Evolutionary conservation across 2,797 vertebrate species (phyloP), one percentile per base, ranked within the genome.

Genomic region (Danio kyathit): DNA sequence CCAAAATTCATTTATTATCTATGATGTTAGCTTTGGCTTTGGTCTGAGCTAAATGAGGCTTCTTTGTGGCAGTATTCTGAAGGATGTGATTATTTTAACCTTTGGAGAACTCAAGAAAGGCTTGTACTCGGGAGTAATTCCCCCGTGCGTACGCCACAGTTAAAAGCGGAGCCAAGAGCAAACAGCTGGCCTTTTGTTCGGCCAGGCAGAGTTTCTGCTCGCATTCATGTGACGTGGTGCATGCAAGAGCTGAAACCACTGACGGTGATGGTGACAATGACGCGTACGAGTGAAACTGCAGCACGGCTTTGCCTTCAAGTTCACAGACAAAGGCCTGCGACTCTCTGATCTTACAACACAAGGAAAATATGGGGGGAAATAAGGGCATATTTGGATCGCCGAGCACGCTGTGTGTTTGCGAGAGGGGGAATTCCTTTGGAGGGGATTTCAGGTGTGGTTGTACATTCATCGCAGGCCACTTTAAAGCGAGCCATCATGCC

Each of bases 121-220:
- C 79, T 89, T 90, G 90, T 73, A 19, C 48, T 61, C 57, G 86
- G 90, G 91, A 92, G 86, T 90, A 88, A 90, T 82, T 76, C 77
- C 83, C 3, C 61, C 8, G 5, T 56, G 78, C 38, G 17, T 80
- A 90, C 82, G 38, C 48, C 29, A 49, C 84, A 90, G 88, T 89
- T 88, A 84, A 88, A 92, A 86, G 88, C 73, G 79, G 88, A 88
- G 54, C 80, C 83, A 87, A 85, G 82, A 87, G 90, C 91, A 92
- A 94, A 93, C 92, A 94, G 91, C 91, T 90, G 90, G 91, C 85
- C 88, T 91, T 92, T 93, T 92, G 93, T 93, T 90, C 86, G 6
- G 51, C 69, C 69, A 81, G 83, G 76, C 89, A 89, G 73, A 87
- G 89, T 91, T 91, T 92, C 92, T 90, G 88, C 89, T 80, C 82